Evolutionary conservation across 2,797 vertebrate species (phyloP), one percentile per base, ranked within the genome.

Genomic region (Pangasius krempfi): DNA sequence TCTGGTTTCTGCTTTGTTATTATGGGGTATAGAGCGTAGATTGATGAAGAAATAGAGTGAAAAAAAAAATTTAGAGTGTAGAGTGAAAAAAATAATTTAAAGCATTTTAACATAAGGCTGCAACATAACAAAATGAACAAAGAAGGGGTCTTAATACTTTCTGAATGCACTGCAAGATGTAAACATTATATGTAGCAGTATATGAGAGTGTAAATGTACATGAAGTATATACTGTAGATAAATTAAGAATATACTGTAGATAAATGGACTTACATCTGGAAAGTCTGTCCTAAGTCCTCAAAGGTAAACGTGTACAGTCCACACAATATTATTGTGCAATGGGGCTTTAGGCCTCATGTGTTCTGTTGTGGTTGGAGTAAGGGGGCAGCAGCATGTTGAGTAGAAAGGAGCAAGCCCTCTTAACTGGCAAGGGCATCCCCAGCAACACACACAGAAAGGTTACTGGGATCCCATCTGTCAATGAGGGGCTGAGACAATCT

Each of bases 391-490:
- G n/a, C 20, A 56, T 72, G 66, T 22, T 25, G 58, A 72, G 58
- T 8, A 64, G 70, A 75, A 47, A 47, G 47, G 47, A 47, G 47
- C 47, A 20, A 75, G 40, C 50, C 87, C 40, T 88, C 52, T 73
- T 66, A 85, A 75, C 30, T 76, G 9, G 76, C 54, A 82, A 82
- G 54, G 68, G 75, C 18, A 75, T 58, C 83, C 80, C 80, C 76
- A 68, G 54, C 60, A 86, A 78, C 86, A 89, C 86, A 64, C 25
- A 64, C 40, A 56, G 72, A 88, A 86, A 82, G 87, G 78, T 82
- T 87, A 86, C 70, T 79, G 85, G 87, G 54, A 84, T 89, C 58
- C 90, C 90, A 91, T 91, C 90, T 91, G 88, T 89, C 90, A 56
- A 14, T 16, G 54, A 84, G 75, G 5, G 83, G 60, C 86, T 86